Base-by-base conservation (phyloP, 1,140 invertebrate genomes). In the Drosophila bipectinata region DNA sequence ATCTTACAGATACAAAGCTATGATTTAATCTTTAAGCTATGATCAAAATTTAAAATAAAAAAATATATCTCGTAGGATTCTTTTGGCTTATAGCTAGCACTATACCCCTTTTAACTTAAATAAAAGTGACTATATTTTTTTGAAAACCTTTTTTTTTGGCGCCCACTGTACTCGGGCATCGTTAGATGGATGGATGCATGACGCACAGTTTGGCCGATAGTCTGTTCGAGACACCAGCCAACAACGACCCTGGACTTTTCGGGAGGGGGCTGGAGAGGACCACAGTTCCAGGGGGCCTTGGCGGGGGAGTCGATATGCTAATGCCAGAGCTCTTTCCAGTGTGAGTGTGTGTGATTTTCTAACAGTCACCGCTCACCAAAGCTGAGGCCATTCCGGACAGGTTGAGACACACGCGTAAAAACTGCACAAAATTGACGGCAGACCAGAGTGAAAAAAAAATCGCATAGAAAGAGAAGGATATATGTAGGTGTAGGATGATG, bases 371-470 rank as follows among this genome's bases (percentile, higher is more conserved):
- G 64, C 30, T 67, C 34, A 34, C 51, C 14, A 66, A 15, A 68
- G 41, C 56, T 75, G 64, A 72, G 82, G 72, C 74, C 74, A 68
- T 61, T 85, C 56, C 78, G 53, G 82, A 85, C 82, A 85, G 79
- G 83, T 88, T 88, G 84, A 83, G 83, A 82, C 83, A 88, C 83
- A 87, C 83, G 79, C 79, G 79, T 88, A 88, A 83, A 88, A 88
- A 88, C 83, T 88, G 61, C 79, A 88, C 74, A 83, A 73, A 82
- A 79, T 79, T 88, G 83, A 87, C 71, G 74, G 73, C 5, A 18
- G 45, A 37, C 48, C 44, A 60, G 63, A 37, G 10, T n/a, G 34
- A 14, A 24, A 56, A 52, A 44, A 54, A 37, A 49, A 32, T 26
- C 7, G 52, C 52, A 39, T 18, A 8, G 44, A 30, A 24, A 32